Base-by-base conservation (phyloP, 2,797 vertebrate genomes). In the Anguilla obscura region DNA sequence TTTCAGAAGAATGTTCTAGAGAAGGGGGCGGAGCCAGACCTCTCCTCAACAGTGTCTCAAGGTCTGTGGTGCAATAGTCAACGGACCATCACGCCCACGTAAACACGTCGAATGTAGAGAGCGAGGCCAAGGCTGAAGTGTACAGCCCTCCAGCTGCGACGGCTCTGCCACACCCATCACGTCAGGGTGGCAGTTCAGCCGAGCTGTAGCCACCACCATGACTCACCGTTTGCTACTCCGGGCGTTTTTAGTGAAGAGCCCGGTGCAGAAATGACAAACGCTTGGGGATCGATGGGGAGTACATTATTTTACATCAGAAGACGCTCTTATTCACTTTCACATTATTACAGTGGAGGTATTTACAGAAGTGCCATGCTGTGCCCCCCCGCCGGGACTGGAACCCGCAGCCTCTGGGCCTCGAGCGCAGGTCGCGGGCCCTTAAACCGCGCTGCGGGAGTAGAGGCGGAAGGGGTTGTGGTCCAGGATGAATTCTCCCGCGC, bases 401-500 rank as follows among this genome's bases (percentile, higher is more conserved):
- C 63, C 24, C 7, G 63, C 7, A 69, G 14, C 24, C 63, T 69
- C 63, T n/a, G 24, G n/a, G 63, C 27, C 4, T n/a, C 1, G 63
- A 27, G 24, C 63, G 24, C 63, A 7, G 18, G 24, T 27, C 63
- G 24, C 63, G 1, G n/a, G 4, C 30, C 71, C 12, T 76, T 33
- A 33, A 36, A 36, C 33, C 24, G 12, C 76, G 89, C 90, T 95
- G 0, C 91, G 82, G 0, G 93, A 93, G 87, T 95, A 90, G 66
- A 94, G 63, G 76, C 91, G 90, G n/a, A 96, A 92, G 3, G 94
- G 94, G 0, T 93, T 93, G 92, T 95, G 95, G 87, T 95, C 95
- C 86, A 97, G 74, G 89, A 98, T 94, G 84, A 95, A 96, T 90
- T 97, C 97, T 88, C 96, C 97, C 0, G 96, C 94, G 2, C 96